Base-by-base conservation (phyloP, 2,797 vertebrate species). In the Pampus argenteus region DNA sequence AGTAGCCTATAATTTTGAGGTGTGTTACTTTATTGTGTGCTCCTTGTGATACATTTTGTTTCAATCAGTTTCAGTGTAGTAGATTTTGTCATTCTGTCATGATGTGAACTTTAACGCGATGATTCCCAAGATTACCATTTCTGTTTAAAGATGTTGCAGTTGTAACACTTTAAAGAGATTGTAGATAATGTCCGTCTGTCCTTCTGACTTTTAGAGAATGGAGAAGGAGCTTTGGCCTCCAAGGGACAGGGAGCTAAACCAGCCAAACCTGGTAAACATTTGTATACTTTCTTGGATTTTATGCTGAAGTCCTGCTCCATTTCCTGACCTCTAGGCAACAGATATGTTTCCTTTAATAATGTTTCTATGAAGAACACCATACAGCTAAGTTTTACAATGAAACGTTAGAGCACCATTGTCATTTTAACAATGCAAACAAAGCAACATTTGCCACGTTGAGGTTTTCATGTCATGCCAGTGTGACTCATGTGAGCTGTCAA, bases 171-270 rank as follows among this genome's bases (percentile, higher is more conserved):
- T 15, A 14, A 48, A 50, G 9, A 26, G 3, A 6, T 23, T 22
- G 11, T n/a, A 40, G 2, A 4, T 31, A 9, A 11, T 66, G 64
- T 31, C 6, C 5, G 25, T 60, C 14, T 83, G 44, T 45, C 8
- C 13, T 2, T 74, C 22, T 82, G 20, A 29, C 58, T 83, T 82
- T 68, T 76, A 91, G 91, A 66, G 20, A 81, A 78, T 1, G 66
- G 72, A 52, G 75, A 56, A 70, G 82, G 57, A 78, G 13, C 71
- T 34, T 74, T 64, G 0, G 22, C 71, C 25, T 55, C 61, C 2
- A 89, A 89, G 29, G 86, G 81, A 69, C 86, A 86, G 18, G 82
- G 85, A 82, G 25, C 71, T 10, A 86, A 90, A 85, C 9, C 57
- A 55, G 59, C 58, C 23, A 91, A 77, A 78, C 82, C 77, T 34